Conservation (phyloP, 2,888 invertebrate species). For the Cheilosia scutellata region DNA sequence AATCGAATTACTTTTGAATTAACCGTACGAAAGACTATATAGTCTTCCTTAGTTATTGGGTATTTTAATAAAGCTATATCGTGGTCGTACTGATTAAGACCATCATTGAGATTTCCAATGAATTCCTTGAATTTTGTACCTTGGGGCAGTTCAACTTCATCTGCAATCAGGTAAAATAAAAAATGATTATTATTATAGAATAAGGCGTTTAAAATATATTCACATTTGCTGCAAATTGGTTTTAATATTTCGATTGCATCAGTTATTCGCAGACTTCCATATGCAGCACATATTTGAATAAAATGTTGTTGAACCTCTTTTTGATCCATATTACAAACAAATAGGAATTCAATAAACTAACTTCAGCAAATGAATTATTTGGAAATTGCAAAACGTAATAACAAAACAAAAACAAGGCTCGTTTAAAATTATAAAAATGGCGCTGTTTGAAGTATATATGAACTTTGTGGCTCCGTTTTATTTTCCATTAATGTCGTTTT, state of each 20-base stretch:
- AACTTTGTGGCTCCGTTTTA: too few relatives aligned
- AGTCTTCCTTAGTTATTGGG: slow-evolving; percentile 77
- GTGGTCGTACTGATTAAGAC: slow-evolving; percentile 77
- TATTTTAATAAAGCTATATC: slow-evolving; percentile 78
- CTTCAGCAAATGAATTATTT: too few relatives aligned
- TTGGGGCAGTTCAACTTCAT: slow-evolving; percentile 65
- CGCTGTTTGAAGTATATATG: too few relatives aligned
- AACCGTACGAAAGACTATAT: slow-evolving; percentile 78
- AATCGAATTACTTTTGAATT: slow-evolving; percentile 76
- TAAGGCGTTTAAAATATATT: slow-evolving; percentile 8
- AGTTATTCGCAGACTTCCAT: slow-evolving; percentile 72
- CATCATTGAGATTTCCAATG: slow-evolving; percentile 76
- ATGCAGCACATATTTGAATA: slow-evolving; percentile 77
- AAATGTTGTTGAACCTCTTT: slow-evolving; percentile 76
- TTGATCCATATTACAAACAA: slow-evolving; percentile 37
- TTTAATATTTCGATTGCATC: slow-evolving; percentile 65
- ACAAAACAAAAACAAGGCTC: too few relatives aligned
- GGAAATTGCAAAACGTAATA: too few relatives aligned
- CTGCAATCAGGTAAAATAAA: slow-evolving; percentile 54
- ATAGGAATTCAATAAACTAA: too few relatives aligned
- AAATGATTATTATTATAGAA: neutral
- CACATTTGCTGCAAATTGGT: slow-evolving; percentile 77
- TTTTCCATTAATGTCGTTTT: too few relatives aligned
- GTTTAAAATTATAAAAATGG: too few relatives aligned
- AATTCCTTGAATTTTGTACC: slow-evolving; percentile 65